Evolutionary conservation across 2,113 vertebrate species (phyloP), one percentile per base, ranked within the genome.

Genomic region (Telmatochromis brachygnathus): DNA sequence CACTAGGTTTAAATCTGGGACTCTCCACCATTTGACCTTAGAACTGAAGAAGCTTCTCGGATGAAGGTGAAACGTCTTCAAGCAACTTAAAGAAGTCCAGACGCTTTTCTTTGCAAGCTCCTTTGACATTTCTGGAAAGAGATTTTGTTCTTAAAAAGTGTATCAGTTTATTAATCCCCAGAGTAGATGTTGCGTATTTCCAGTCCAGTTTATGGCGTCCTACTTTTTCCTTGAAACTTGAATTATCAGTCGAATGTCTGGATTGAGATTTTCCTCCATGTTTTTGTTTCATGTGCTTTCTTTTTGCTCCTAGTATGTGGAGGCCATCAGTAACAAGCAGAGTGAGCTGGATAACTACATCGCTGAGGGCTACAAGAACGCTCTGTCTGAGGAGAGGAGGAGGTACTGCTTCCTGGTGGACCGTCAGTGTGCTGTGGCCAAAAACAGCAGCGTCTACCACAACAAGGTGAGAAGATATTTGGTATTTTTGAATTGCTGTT

Each of bases 331-430:
- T 95, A 98, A 94, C 89, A 99, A 99, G 94, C 98, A 99, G 93
- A 95, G 97, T 0, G 98, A 99, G 89, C 96, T 99, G 96, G 98
- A 99, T 65, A 97, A 70, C 95, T 98, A 97, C 10, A 97, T 99
- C 47, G 98, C 98, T 0, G 98, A 98, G 0, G 98, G 98, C 85
- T 99, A 98, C 91, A 98, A 98, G 96, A 98, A 97, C 0, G 98
- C 98, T 0, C 96, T 99, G 82, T 99, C 98, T 0, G 98, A 99
- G 93, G 98, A 99, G 94, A 95, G 98, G 90, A 92, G 98, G 80
- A 86, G 98, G 49, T 99, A 98, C 96, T 99, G 98, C 96, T 99
- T 99, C 97, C 97, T 99, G 95, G 98, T 99, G 15, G 98, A 99
- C 94, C 98, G 98, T 1, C 98, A 99, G 93, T 99, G 98, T 0